Conservation (phyloP, 2,797 vertebrate species). For the Scyliorhinus canicula region DNA sequence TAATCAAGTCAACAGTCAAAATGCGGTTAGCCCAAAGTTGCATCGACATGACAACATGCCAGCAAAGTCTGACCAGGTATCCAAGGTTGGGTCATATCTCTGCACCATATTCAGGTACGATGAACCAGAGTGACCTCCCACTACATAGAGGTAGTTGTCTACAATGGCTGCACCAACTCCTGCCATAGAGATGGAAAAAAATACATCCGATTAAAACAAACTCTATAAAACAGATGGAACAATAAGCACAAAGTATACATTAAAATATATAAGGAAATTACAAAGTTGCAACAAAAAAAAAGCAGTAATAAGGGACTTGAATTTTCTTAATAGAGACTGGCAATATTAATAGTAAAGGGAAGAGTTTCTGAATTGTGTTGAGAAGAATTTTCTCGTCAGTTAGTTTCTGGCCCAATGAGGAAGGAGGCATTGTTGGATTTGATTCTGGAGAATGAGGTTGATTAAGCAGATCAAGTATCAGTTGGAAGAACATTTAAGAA, state of each 20-base stretch:
- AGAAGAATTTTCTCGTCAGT: too few relatives aligned
- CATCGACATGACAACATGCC: slow-evolving; percentile 96
- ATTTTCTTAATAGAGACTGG: too few relatives aligned
- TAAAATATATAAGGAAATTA: too few relatives aligned
- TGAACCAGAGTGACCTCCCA: slow-evolving; percentile 93
- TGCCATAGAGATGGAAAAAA: slow-evolving; percentile 45
- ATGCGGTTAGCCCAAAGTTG: slow-evolving; percentile 93
- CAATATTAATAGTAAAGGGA: too few relatives aligned
- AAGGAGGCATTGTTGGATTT: too few relatives aligned
- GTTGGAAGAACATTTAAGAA: background rate
- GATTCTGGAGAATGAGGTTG: too few relatives aligned
- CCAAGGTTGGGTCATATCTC: slow-evolving; percentile 87
- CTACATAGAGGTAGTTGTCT: slow-evolving; percentile 93
- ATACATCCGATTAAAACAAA: slow-evolving; percentile 20
- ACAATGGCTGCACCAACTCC: slow-evolving; percentile 92
- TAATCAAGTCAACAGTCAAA: slow-evolving; percentile 65
- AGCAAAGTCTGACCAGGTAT: slow-evolving; percentile 90
- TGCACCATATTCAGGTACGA: slow-evolving; percentile 96
- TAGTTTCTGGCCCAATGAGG: too few relatives aligned
- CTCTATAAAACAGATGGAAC: background rate
- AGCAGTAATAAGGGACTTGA: too few relatives aligned
- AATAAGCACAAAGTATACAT: background rate
- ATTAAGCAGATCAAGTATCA: background rate
- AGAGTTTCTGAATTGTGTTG: too few relatives aligned
- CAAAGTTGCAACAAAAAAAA: too few relatives aligned